Conservation (phyloP, 2,797 vertebrate species). For the Sitta carolinensis region DNA sequence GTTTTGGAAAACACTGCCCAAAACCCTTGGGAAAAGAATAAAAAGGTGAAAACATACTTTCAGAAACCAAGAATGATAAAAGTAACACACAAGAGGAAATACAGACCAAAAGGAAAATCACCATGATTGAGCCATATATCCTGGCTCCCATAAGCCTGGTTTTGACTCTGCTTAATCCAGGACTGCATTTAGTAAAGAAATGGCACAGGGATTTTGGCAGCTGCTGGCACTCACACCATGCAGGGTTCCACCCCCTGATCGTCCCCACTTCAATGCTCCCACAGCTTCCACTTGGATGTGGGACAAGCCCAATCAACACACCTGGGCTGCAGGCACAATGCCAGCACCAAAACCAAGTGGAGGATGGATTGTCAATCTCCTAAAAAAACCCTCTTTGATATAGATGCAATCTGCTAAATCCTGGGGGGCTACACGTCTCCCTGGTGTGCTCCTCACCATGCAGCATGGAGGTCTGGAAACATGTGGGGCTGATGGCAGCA, state of each 20-base stretch:
- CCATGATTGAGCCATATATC: fast-evolving
- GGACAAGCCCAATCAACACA: background rate
- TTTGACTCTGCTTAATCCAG: background rate
- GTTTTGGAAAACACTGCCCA: background rate
- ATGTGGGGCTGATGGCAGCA: fast-evolving
- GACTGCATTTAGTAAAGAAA: background rate
- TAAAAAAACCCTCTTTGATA: background rate
- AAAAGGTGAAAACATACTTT: background rate
- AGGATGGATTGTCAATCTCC: background rate
- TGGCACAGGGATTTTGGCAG: background rate
- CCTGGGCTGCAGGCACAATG: background rate
- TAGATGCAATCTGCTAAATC: background rate
- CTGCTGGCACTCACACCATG: fast-evolving
- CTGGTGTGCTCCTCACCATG: background rate
- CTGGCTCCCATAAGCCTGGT: background rate
- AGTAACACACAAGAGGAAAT: background rate
- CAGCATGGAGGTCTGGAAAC: background rate
- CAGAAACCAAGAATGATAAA: background rate
- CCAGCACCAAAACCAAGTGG: background rate
- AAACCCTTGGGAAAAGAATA: background rate
- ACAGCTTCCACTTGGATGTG: background rate
- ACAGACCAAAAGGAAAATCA: background rate
- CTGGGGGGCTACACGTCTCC: fast-evolving
- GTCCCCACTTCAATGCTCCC: background rate
- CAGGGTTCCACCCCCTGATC: background rate